Conservation (phyloP, 2,113 vertebrate genomes). For the Saguinus imperator region DNA sequence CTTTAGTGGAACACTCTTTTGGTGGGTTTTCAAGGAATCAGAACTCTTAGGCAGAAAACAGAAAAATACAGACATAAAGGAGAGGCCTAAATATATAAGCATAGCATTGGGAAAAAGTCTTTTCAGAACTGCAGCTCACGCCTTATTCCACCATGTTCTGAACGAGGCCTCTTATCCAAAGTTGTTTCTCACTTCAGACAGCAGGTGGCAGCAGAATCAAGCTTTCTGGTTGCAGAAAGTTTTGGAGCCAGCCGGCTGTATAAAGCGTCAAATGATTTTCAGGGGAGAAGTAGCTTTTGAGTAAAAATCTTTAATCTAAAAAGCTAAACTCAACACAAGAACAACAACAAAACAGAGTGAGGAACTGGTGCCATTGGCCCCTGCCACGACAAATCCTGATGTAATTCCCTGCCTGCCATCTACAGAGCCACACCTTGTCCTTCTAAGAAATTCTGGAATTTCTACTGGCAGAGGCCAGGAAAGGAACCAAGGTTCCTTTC, state of each 20-base stretch:
- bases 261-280: background rate
- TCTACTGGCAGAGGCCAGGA: background rate
- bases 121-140: background rate
- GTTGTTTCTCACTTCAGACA: background rate
- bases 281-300: background rate
- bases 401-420: background rate
- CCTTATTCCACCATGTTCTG: background rate
- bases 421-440: background rate
- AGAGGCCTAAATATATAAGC: background rate
- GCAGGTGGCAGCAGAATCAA: slow-evolving; percentile 71
- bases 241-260: background rate
- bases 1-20: background rate
- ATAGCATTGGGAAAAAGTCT: background rate
- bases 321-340: slow-evolving; percentile 5
- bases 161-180: background rate
- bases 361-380: background rate
- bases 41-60: background rate
- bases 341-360: slow-evolving; percentile 6
- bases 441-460: background rate
- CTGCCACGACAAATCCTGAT: background rate
- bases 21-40: background rate
- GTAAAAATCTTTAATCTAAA: background rate
- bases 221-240: background rate
- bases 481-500: background rate
- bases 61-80: background rate